phyloP scores from a whole-genome alignment of 1,140 invertebrate genomes.

The Aphelenchoides fujianensis region DNA sequence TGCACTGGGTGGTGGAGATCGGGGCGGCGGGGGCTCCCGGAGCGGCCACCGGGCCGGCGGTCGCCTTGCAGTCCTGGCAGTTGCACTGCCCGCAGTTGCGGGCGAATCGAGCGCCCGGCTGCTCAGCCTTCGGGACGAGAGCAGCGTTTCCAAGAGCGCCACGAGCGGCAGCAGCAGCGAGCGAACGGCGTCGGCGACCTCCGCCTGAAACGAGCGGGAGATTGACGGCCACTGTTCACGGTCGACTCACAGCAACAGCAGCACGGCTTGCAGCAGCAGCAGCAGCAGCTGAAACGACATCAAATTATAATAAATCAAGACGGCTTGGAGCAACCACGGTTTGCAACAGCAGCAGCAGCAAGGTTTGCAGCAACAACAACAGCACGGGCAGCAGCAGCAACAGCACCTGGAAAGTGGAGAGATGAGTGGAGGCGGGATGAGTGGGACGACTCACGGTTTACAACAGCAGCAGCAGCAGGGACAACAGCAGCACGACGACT shows the following conservation, averaged over 20 bases:
- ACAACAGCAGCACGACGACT: slow-evolving; percentile 11
- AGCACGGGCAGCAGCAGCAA: slow-evolving; percentile 13
- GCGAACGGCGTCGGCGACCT: slow-evolving; percentile 12
- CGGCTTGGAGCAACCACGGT: background rate
- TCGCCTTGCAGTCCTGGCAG: background rate
- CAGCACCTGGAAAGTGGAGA: too few relatives aligned
- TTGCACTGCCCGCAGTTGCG: slow-evolving; percentile 11
- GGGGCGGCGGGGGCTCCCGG: slow-evolving; percentile 8
- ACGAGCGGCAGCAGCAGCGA: slow-evolving; percentile 14
- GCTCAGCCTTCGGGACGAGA: slow-evolving; percentile 3
- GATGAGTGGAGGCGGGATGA: too few relatives aligned
- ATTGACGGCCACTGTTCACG: background rate
- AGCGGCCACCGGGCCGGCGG: background rate
- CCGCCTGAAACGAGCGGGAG: background rate
- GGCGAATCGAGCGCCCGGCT: background rate
- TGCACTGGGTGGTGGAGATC: background rate
- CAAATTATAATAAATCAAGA: too few relatives aligned
- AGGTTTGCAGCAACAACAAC: slow-evolving; percentile 18
- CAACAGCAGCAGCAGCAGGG: slow-evolving; percentile 3
- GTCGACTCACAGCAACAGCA: background rate
- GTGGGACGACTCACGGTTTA: too few relatives aligned
- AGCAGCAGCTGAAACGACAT: background rate
- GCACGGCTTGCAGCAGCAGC: background rate
- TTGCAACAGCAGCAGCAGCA: slow-evolving; percentile 27
- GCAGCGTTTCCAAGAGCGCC: slow-evolving; percentile 14